Percentiles rank a stretch among this genome's conserved stretches.
Conservation (phyloP, 2,113 vertebrate species). For the Athene cunicularia region DNA sequence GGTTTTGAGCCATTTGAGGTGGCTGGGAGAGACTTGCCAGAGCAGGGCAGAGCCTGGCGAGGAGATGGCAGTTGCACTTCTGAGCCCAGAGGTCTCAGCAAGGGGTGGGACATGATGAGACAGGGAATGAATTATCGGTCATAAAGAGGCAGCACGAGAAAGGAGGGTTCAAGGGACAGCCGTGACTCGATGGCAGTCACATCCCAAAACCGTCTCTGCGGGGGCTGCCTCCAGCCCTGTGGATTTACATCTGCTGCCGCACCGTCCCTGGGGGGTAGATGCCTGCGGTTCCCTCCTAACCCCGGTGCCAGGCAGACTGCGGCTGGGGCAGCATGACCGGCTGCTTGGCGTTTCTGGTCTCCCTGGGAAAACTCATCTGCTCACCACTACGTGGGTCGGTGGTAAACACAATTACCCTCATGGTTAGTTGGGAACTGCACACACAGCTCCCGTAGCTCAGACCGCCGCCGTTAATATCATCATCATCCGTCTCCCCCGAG, state of each 20-base stretch:
- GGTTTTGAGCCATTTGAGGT: not conserved
- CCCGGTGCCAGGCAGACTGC: rapidly evolving
- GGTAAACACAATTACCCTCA: not conserved
- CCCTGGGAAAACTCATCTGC: not conserved
- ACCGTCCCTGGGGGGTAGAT: too few relatives aligned
- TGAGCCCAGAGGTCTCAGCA: not conserved
- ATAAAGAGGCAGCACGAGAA: not conserved
- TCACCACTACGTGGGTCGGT: not conserved
- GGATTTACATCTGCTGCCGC: not conserved
- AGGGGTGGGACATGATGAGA: not conserved
- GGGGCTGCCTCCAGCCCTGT: rapidly evolving
- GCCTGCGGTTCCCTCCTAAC: not conserved
- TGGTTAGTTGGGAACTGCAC: not conserved
- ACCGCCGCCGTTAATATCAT: rapidly evolving
- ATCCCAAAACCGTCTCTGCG: not conserved
- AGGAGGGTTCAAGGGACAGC: too few relatives aligned
- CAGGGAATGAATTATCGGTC: not conserved
- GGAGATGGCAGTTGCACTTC: not conserved
- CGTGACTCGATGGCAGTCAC: too few relatives aligned
- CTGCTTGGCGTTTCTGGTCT: not conserved
- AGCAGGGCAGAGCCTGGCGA: not conserved
- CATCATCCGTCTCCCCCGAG: not conserved
- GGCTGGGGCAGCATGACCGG: rapidly evolving
- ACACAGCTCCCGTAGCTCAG: not conserved
- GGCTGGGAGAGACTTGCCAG: rapidly evolving